Conservation (phyloP, 1,140 invertebrate genomes). For the Platorchestia sp. region DNA sequence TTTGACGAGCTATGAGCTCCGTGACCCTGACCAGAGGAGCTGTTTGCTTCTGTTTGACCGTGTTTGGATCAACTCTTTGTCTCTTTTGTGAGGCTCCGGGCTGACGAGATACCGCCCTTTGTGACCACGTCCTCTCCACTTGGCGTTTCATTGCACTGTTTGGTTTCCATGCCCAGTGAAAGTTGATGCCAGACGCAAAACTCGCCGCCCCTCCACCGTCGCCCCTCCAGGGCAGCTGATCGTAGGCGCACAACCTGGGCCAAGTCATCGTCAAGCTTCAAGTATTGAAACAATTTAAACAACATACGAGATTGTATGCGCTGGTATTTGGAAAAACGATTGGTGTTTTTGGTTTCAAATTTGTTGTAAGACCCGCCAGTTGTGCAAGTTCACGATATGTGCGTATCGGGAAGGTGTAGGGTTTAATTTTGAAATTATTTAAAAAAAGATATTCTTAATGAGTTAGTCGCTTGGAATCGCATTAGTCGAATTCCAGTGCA, state of each 20-base stretch:
- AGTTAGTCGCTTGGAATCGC: neutral
- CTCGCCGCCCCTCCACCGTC: neutral
- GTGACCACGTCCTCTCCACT: neutral
- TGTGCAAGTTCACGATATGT: neutral
- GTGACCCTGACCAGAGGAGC: constrained; percentile 23
- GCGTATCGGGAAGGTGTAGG: neutral
- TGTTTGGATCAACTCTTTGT: constrained; percentile 39
- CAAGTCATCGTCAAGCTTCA: neutral
- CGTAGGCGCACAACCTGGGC: no score
- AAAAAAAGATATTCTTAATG: neutral
- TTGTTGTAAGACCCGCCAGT: neutral
- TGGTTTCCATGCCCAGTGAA: constrained; percentile 20
- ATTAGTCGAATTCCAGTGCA: no score
- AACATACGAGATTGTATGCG: no score
- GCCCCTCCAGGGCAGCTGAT: neutral
- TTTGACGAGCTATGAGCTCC: constrained; percentile 21
- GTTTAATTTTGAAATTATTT: neutral
- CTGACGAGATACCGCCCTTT: constrained; percentile 28
- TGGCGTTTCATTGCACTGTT: constrained; percentile 14
- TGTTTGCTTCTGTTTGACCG: constrained; percentile 15
- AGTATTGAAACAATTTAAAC: neutral
- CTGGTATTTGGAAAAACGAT: neutral
- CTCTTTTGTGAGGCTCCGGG: neutral
- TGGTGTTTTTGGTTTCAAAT: neutral
- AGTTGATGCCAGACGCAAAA: neutral